These are phyloP conservation scores for Calephelis perditalis DNA, from an alignment of 2,888 invertebrate species.

Conservation along the genomic window DNA sequence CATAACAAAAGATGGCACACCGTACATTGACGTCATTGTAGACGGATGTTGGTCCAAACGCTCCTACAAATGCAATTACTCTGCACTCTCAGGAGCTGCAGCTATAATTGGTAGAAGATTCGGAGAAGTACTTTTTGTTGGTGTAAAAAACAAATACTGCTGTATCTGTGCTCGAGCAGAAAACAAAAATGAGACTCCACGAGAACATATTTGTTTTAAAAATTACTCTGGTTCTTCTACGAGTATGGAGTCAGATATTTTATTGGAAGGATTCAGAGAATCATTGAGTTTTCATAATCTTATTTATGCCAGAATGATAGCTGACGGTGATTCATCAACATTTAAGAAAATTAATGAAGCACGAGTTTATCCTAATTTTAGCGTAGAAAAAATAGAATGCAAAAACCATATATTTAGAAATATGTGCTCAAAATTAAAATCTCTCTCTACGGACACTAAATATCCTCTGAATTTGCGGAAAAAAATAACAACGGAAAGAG, in stretches of 20 bases:
- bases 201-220: constrained; percentile 28
- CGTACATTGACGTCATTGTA: constrained; percentile 25
- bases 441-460: background rate
- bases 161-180: constrained; percentile 27
- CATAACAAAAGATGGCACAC: constrained; percentile 21
- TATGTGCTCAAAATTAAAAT: constrained; percentile 2
- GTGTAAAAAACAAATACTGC: constrained; percentile 30
- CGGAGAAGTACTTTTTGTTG: constrained; percentile 25
- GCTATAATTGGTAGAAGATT: constrained; percentile 28
- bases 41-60: constrained; percentile 31
- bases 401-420: constrained; percentile 20
- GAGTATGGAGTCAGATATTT: constrained; percentile 28
- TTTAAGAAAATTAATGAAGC: constrained; percentile 26
- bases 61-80: constrained; percentile 28
- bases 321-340: constrained; percentile 29
- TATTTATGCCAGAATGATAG: constrained; percentile 28
- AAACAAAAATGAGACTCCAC: constrained; percentile 17
- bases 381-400: constrained; percentile 32
- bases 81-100: constrained; percentile 30
- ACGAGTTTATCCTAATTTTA: constrained; percentile 23
- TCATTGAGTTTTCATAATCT: constrained; percentile 12
- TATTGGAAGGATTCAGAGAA: background rate
- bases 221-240: constrained; percentile 28
- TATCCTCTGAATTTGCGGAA: background rate
- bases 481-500: background rate